Conservation (phyloP, 2,888 invertebrate genomes). For the Perdita meconis region DNA sequence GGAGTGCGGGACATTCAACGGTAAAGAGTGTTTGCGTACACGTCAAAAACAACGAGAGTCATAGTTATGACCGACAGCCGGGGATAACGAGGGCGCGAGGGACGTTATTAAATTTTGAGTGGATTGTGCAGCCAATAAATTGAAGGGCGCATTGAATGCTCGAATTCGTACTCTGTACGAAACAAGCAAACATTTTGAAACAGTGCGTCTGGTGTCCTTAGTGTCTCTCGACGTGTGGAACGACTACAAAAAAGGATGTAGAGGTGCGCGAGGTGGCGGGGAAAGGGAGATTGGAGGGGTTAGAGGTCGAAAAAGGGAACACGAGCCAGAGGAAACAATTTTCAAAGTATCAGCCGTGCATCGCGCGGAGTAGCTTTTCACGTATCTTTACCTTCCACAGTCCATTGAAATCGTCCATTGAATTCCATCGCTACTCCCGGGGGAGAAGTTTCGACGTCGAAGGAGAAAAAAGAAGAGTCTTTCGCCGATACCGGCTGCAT, state of each 20-base stretch:
- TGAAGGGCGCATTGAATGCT: conserved; percentile 34
- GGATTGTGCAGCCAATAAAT: conserved; percentile 37
- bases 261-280: too few relatives aligned
- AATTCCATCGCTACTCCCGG: conserved; percentile 35
- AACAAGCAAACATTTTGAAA: conserved; percentile 6
- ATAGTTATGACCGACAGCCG: conserved; percentile 35
- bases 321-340: conserved; percentile 41
- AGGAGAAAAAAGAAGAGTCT: conserved; percentile 33
- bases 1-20: not conserved
- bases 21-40: conserved; percentile 22
- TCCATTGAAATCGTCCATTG: conserved; percentile 59
- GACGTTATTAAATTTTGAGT: conserved; percentile 42
- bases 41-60: conserved; percentile 27
- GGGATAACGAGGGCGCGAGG: conserved; percentile 29
- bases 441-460: conserved; percentile 34
- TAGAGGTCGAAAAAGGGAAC: not conserved
- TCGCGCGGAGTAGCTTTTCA: conserved; percentile 54
- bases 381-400: conserved; percentile 59
- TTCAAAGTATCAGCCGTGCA: conserved; percentile 42
- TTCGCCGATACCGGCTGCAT: conserved; percentile 35
- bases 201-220: not conserved
- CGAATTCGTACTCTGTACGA: not conserved
- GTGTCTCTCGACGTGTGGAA: not conserved
- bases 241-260: not conserved
- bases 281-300: too few relatives aligned